A percentile compares a stretch with the other conserved stretches of the same genome.
Conservation (phyloP, 2,888 invertebrate genomes). For the Spicauda simplicius region DNA sequence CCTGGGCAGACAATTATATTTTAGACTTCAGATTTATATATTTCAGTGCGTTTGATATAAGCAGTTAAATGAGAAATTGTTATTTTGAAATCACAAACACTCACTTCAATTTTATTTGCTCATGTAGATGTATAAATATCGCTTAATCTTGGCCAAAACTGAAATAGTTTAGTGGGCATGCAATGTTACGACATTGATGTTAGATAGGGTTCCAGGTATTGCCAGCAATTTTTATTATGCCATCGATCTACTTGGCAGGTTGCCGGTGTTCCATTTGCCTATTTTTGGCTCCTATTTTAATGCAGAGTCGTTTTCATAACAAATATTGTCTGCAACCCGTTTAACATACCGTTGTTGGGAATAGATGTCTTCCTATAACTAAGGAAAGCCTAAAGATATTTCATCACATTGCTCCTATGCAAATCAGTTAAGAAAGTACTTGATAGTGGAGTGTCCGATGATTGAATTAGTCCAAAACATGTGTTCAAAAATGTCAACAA, state of each 20-base stretch:
- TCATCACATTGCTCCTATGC: too few species aligned
- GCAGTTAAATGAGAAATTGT: too few species aligned
- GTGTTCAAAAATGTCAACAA: too few species aligned
- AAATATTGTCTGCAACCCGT: background rate
- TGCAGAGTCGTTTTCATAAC: slow-evolving; percentile 6
- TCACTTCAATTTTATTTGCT: background rate
- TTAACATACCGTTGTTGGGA: background rate
- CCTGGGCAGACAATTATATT: too few species aligned
- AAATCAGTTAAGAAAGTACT: too few species aligned
- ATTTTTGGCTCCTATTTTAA: slow-evolving; percentile 23
- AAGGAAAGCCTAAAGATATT: background rate
- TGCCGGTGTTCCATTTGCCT: slow-evolving; percentile 30
- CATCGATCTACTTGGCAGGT: slow-evolving; percentile 27
- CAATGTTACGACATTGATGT: slow-evolving; percentile 15
- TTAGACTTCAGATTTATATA: too few species aligned
- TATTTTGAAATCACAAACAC: background rate
- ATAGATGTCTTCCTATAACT: background rate
- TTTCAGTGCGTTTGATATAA: too few species aligned
- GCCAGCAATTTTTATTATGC: slow-evolving; percentile 30
- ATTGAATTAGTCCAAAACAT: too few species aligned
- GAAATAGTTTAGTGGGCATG: slow-evolving; percentile 15
- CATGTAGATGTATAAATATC: background rate
- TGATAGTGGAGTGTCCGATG: too few species aligned
- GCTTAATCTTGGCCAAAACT: slow-evolving; percentile 17
- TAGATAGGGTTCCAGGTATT: slow-evolving; percentile 29